A percentile compares a stretch with the other conserved stretches of the same genome.
Evolutionary conservation across 2,113 vertebrate species (phyloP).

Genomic region (Sigmodon hispidus): DNA sequence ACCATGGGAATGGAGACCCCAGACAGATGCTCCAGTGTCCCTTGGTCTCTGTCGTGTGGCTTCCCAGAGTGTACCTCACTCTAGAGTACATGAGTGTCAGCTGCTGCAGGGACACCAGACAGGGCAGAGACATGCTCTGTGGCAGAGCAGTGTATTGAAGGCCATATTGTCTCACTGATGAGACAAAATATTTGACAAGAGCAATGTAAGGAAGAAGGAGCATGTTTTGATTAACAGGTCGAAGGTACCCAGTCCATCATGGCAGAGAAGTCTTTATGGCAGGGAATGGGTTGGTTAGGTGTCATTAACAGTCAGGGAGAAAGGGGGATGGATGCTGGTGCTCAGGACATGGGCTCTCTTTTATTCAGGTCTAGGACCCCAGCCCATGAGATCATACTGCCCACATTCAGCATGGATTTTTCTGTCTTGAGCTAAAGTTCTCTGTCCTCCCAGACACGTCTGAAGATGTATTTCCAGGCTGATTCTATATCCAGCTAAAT

Average conservation of each 20-base stretch:
- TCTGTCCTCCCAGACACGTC: neutral
- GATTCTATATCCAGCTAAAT: too few species aligned
- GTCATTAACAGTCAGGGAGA: neutral
- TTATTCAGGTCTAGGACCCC: neutral
- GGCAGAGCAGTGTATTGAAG: fast-evolving
- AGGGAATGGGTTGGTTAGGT: neutral
- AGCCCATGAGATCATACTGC: neutral
- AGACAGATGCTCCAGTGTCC: neutral
- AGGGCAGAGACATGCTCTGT: fast-evolving
- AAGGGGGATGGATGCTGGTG: neutral
- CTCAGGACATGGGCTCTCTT: neutral
- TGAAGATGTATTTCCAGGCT: neutral
- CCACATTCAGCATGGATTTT: too few species aligned
- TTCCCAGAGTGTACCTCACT: neutral
- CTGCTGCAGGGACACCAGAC: neutral
- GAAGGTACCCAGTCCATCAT: neutral
- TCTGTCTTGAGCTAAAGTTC: too few species aligned
- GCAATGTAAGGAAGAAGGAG: neutral
- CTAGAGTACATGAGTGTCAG: fast-evolving
- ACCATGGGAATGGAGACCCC: fast-evolving
- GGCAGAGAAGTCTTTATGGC: neutral
- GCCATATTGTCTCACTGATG: fast-evolving
- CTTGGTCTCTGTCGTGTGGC: neutral
- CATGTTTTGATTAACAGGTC: neutral
- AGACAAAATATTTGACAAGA: neutral